These are phyloP conservation scores for Phymanthus crucifer DNA, from an alignment of 92 coral and sea anemone species.

Conservation along the genomic window DNA sequence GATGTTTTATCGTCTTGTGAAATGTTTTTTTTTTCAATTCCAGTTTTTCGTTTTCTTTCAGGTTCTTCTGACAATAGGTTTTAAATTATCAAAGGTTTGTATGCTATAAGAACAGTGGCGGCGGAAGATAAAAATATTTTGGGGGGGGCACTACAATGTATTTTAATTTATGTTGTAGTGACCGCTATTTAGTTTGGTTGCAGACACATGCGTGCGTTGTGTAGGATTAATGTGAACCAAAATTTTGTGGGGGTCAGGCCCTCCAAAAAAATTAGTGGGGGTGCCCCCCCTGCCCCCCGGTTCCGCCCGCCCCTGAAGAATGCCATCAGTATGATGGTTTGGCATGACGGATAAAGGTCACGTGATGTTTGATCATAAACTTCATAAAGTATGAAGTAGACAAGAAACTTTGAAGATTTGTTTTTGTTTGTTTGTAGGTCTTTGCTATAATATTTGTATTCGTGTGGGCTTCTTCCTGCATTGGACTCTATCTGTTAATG, in stretches of 20 bases:
- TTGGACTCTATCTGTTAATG: constrained; percentile 72
- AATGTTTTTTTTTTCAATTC: neutral
- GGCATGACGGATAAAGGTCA: neutral
- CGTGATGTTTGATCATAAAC: neutral
- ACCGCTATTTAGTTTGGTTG: too few species aligned
- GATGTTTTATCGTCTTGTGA: too few species aligned
- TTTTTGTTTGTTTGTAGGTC: constrained; percentile 41
- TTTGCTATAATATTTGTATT: constrained; percentile 83
- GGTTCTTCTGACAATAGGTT: constrained; percentile 70
- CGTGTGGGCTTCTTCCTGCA: constrained; percentile 67
- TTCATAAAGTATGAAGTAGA: too few species aligned
- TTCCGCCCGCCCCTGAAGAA: too few species aligned
- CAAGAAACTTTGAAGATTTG: neutral
- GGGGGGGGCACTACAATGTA: too few species aligned
- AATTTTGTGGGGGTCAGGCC: too few species aligned
- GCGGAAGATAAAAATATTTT: too few species aligned
- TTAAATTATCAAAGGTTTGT: constrained; percentile 69
- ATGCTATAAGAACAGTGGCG: neutral
- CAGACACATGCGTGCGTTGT: too few species aligned
- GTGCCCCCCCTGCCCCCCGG: too few species aligned
- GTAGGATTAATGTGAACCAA: too few species aligned
- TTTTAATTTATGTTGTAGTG: too few species aligned
- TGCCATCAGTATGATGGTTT: too few species aligned
- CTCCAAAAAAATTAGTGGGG: neutral
- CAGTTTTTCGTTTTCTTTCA: constrained; percentile 21